These are phyloP conservation scores for Falco concolor DNA, from an alignment of 2,797 vertebrate species.

Conservation along the genomic window DNA sequence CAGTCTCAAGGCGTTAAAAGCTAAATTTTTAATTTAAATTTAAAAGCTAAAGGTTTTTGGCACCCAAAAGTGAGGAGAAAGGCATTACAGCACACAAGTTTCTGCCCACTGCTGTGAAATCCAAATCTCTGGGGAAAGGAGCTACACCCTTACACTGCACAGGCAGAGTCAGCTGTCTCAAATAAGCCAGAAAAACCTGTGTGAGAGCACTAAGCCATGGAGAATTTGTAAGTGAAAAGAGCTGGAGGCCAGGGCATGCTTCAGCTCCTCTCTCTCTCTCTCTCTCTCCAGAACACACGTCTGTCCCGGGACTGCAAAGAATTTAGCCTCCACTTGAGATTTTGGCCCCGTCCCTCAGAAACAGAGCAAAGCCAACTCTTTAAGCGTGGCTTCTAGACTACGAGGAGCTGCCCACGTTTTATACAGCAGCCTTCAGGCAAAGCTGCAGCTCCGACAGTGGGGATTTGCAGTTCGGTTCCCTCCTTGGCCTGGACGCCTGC, in stretches of 20 bases:
- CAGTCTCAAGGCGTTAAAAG: neutral
- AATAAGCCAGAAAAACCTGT: neutral
- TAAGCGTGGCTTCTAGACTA: neutral
- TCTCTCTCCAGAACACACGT: accelerated
- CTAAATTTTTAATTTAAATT: neutral
- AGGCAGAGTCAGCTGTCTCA: neutral
- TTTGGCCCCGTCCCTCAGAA: neutral
- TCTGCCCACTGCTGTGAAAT: neutral
- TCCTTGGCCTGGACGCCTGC: neutral
- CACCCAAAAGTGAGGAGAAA: neutral
- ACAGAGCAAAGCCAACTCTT: neutral
- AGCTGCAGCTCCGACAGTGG: neutral
- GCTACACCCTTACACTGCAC: neutral
- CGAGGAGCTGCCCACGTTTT: neutral
- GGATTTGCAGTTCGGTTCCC: neutral
- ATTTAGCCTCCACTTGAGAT: neutral
- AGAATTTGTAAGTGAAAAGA: neutral
- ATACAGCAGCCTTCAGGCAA: neutral
- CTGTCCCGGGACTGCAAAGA: neutral
- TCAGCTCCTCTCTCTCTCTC: neutral
- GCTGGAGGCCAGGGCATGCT: neutral
- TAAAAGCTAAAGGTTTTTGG: neutral
- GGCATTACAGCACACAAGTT: neutral
- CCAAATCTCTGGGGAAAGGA: neutral
- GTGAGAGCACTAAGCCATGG: neutral